phyloP scores from a whole-genome alignment of 1,140 invertebrate species.

The Pentalonia nigronervosa region DNA sequence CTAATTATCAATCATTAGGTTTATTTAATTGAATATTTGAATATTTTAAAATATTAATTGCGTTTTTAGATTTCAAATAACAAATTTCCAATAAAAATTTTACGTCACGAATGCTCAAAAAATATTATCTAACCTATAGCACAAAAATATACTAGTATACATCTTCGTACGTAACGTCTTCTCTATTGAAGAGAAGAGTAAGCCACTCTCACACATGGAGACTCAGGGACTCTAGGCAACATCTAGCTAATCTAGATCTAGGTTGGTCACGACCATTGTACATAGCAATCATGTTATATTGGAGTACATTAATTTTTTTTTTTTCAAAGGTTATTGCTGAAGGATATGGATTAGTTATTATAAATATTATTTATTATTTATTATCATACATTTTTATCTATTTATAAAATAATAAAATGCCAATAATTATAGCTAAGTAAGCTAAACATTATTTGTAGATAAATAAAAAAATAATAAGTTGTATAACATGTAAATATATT shows the following conservation, averaged over 20 bases:
- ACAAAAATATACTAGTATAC: too few relatives aligned
- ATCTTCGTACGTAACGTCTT: too few relatives aligned
- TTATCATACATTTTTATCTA: not conserved
- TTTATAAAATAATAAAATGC: too few relatives aligned
- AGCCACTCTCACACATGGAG: not conserved
- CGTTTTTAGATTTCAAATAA: too few relatives aligned
- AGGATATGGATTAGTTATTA: not conserved
- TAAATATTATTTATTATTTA: too few relatives aligned
- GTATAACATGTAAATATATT: slow-evolving; percentile 60
- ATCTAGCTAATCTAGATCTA: too few relatives aligned
- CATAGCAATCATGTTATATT: too few relatives aligned
- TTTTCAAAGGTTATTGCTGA: not conserved
- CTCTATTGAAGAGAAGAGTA: not conserved
- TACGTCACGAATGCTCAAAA: not conserved
- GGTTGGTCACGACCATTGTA: too few relatives aligned
- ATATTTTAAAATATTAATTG: not conserved
- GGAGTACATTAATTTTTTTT: not conserved
- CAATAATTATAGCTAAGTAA: not conserved
- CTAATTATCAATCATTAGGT: not conserved
- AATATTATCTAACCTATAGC: too few relatives aligned
- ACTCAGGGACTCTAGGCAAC: not conserved
- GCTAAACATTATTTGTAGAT: too few relatives aligned
- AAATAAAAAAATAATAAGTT: not conserved
- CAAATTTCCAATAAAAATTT: not conserved
- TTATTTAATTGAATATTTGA: not conserved